Evolutionary conservation across 2,113 vertebrate species (phyloP).

Genomic region (Ochotona curzoniae): DNA sequence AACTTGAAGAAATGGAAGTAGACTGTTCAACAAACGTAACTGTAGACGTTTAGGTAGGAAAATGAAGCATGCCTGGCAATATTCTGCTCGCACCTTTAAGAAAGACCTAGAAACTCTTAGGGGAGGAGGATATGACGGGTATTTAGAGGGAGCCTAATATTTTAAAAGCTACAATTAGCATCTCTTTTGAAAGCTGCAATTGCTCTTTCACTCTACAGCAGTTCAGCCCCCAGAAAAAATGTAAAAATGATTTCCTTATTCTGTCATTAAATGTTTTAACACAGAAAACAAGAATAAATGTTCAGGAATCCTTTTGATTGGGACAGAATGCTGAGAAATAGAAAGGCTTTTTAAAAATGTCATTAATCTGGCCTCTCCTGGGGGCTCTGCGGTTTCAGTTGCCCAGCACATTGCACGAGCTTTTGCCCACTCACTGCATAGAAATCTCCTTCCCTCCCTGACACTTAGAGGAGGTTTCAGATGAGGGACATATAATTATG

Average conservation of each 20-base stretch:
- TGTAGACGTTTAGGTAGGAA: not conserved
- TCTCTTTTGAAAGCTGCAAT: conserved; percentile 72
- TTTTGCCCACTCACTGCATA: conserved; percentile 44
- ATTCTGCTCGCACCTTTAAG: conserved; percentile 52
- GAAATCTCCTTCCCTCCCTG: conserved; percentile 6
- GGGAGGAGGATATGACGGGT: conserved; percentile 14
- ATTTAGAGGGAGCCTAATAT: conserved; percentile 60
- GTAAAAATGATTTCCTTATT: conserved; percentile 69
- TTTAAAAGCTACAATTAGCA: conserved; percentile 70
- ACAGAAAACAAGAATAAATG: conserved; percentile 60
- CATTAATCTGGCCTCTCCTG: not conserved
- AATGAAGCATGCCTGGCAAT: not conserved
- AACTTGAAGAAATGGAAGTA: not conserved
- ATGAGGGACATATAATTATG: conserved; percentile 66
- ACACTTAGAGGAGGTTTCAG: conserved; percentile 50
- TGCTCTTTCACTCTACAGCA: conserved; percentile 58
- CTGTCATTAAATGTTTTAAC: conserved; percentile 61
- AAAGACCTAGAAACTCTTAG: conserved; percentile 60
- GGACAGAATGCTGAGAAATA: conserved; percentile 3
- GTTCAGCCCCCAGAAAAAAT: conserved; percentile 77
- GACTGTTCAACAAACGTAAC: not conserved
- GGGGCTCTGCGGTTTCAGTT: not conserved
- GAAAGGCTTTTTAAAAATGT: not conserved
- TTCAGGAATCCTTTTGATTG: conserved; percentile 5
- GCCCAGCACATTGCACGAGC: not conserved